Percentiles rank a stretch among this genome's conserved stretches.
Evolutionary conservation across 2,113 vertebrate species (phyloP).

Genomic region (Zosterops hypoxanthus): DNA sequence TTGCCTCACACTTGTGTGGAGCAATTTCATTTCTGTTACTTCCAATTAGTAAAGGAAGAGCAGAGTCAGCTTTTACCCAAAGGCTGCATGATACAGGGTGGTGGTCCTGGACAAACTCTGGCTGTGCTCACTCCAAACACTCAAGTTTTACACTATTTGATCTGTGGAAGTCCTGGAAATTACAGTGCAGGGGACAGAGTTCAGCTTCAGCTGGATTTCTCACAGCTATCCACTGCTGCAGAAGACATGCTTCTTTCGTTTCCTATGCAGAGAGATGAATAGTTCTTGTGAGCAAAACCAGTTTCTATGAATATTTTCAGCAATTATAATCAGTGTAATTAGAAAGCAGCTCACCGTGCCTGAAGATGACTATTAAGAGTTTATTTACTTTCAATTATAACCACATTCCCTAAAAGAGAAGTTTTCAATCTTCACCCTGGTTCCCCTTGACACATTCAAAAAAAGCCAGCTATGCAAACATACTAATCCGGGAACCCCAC

Average conservation of each 20-base stretch:
- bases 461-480: conserved; percentile 49
- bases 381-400: conserved; percentile 54
- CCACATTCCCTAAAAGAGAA: conserved; percentile 36
- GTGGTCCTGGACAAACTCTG: neutral
- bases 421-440: conserved; percentile 21
- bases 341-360: neutral
- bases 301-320: conserved; percentile 26
- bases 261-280: neutral
- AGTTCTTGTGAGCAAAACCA: neutral
- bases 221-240: neutral
- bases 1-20: neutral
- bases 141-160: neutral
- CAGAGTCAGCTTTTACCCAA: neutral
- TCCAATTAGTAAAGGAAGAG: neutral
- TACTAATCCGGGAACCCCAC: neutral
- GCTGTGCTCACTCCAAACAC: neutral
- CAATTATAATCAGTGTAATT: conserved; percentile 19
- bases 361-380: conserved; percentile 33
- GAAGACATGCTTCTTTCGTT: neutral
- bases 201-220: neutral
- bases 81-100: neutral
- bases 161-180: neutral
- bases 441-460: conserved; percentile 19
- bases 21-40: neutral
- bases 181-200: neutral